Conservation (phyloP, 2,797 vertebrate genomes). For the Oceanodroma leucorhoa region DNA sequence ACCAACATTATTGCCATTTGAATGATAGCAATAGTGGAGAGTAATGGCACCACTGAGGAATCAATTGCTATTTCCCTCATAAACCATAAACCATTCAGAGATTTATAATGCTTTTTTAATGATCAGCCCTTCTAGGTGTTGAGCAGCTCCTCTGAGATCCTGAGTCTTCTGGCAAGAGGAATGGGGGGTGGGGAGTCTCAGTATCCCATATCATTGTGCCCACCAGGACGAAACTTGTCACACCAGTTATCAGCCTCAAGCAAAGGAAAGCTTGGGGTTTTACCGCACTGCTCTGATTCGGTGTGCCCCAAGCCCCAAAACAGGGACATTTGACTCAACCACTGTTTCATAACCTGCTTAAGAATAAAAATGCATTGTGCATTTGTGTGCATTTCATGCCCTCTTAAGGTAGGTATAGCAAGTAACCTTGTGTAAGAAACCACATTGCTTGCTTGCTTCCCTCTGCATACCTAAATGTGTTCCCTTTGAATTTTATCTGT, state of each 20-base stretch:
- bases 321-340: not conserved
- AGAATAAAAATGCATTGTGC: slow-evolving; percentile 5
- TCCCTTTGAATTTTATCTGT: not conserved
- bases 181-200: not conserved
- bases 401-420: slow-evolving; percentile 65
- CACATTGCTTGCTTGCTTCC: not conserved
- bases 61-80: slow-evolving; percentile 64
- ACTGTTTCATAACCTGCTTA: not conserved
- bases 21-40: slow-evolving; percentile 64
- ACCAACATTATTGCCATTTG: slow-evolving; percentile 68
- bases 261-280: not conserved
- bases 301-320: not conserved
- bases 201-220: not conserved
- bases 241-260: not conserved
- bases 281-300: fast-evolving
- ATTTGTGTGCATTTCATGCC: slow-evolving; percentile 68
- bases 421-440: slow-evolving; percentile 42
- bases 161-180: slow-evolving; percentile 14
- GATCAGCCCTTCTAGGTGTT: slow-evolving; percentile 54
- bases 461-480: not conserved
- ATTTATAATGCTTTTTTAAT: slow-evolving; percentile 70
- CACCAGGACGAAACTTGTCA: not conserved
- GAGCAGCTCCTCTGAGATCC: slow-evolving; percentile 46
- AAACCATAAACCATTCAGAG: slow-evolving; percentile 67
- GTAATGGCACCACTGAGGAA: slow-evolving; percentile 64